Evolutionary conservation across 2,888 invertebrate genomes (phyloP), one percentile per base, ranked within the genome.

Genomic region (Morpho deidamia): DNA sequence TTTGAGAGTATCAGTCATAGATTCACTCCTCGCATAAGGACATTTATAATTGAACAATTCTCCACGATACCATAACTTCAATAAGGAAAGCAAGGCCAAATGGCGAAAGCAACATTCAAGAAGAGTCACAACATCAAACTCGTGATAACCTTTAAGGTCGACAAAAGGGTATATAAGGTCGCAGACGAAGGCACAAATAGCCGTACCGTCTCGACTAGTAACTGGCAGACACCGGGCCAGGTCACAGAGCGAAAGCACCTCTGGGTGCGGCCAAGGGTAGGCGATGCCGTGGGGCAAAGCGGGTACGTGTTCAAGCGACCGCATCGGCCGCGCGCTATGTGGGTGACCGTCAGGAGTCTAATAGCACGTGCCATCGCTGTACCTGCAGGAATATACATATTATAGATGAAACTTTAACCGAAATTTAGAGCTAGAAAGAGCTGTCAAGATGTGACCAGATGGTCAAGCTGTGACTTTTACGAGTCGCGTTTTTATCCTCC

Each of bases 301-400:
- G 48, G 41, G 45, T 45, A 58, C 61, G 53, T 51, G 62, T 66
- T 78, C 80, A 82, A 54, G 67, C 66, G 60, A 65, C 69, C 67
- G 76, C 71, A 59, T 60, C 70, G 55, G 59, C 72, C 59, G 52
- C 74, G 71, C 76, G 69, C 79, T 86, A 86, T 12, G 81, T 81
- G 60, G 71, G 68, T 56, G 86, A 70, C 66, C 90, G 92, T 92
- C 93, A 92, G 81, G 94, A 94, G 76, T 94, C 94, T 66, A 97
- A 92, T 59, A 98, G 85, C 37, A 97, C 94, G 81, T 98, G 98
- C 98, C 98, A 98, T 51, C 97, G 94, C 74, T 96, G 96, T 56
- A 98, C 94, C 87, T 97, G 94, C 1, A 32, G 10, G 2, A 32
- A 40, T n/a, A 32, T 23, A 23, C 23, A 23, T 23, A 5, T 23